Conservation (phyloP, 64 coral and sea anemone species). For the Stichodactyla helianthus region DNA sequence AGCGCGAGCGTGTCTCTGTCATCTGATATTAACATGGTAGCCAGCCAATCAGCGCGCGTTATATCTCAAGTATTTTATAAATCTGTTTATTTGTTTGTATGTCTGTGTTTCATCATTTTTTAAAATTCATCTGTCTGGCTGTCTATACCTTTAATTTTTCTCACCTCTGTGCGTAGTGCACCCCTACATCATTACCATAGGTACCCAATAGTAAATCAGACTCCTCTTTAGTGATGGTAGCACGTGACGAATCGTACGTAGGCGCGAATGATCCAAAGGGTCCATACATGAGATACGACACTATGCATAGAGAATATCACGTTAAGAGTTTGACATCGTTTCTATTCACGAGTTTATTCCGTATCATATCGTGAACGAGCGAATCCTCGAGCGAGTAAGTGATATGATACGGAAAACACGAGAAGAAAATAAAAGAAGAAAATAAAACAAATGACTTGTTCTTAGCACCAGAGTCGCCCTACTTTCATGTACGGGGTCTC, state of each 20-base stretch:
- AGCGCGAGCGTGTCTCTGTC: no score
- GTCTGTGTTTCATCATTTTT: background rate
- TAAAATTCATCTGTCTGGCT: background rate
- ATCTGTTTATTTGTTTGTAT: background rate
- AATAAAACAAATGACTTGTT: background rate
- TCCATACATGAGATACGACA: conserved; percentile 93
- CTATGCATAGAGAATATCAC: conserved; percentile 11
- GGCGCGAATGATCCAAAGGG: conserved; percentile 96
- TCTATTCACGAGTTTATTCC: no score
- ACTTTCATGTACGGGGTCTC: no score
- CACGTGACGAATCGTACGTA: conserved; percentile 86
- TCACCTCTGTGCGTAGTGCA: conserved; percentile 95
- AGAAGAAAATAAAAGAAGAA: background rate
- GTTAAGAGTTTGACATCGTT: no score
- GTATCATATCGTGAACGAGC: no score
- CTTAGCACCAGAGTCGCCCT: no score
- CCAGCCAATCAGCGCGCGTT: background rate
- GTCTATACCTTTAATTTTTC: background rate
- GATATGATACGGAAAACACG: background rate
- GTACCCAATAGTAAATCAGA: conserved; percentile 89
- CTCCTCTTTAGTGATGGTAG: conserved; percentile 93
- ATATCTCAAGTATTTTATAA: background rate
- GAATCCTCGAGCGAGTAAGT: no score
- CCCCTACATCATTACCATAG: conserved; percentile 89
- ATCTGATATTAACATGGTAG: no score